These are phyloP conservation scores for Emydoidea blandingii DNA, from an alignment of 2,797 vertebrate species.

Conservation along the genomic window DNA sequence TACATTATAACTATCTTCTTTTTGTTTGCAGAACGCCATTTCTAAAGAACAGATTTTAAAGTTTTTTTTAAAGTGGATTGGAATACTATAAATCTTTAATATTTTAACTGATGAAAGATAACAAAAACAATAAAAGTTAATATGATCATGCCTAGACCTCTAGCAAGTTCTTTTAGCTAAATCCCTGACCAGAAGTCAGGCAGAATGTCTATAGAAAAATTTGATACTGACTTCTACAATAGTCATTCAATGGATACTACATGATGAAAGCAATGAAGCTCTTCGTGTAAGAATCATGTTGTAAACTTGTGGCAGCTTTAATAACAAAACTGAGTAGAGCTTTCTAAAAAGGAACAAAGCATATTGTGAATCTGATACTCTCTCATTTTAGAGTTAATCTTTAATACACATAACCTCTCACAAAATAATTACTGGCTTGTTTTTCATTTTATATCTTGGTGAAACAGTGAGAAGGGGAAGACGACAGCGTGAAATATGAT, in stretches of 20 bases:
- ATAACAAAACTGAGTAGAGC: slow-evolving; percentile 55
- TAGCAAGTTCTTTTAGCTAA: slow-evolving; percentile 21
- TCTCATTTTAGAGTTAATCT: slow-evolving; percentile 33
- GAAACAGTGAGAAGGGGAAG: slow-evolving; percentile 24
- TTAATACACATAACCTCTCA: background rate
- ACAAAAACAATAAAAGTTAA: background rate
- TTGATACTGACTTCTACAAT: slow-evolving; percentile 3
- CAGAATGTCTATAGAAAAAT: slow-evolving; percentile 36
- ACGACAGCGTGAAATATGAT: background rate
- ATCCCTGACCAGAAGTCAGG: slow-evolving; percentile 22
- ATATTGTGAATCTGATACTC: slow-evolving; percentile 44
- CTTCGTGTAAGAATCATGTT: slow-evolving; percentile 43
- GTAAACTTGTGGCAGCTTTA: slow-evolving; percentile 62
- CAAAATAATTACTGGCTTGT: slow-evolving; percentile 14
- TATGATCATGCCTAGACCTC: background rate
- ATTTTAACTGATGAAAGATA: background rate
- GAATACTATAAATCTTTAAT: background rate
- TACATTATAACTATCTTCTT: background rate
- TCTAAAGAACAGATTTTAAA: slow-evolving; percentile 18
- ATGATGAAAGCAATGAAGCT: slow-evolving; percentile 37
- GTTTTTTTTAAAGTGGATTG: slow-evolving; percentile 10
- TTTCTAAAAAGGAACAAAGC: slow-evolving; percentile 42
- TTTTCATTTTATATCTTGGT: slow-evolving; percentile 12
- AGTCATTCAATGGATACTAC: slow-evolving; percentile 41
- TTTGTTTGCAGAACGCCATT: slow-evolving; percentile 3